phyloP scores from a whole-genome alignment of 1,140 invertebrate species.

The Lucilia sericata region DNA sequence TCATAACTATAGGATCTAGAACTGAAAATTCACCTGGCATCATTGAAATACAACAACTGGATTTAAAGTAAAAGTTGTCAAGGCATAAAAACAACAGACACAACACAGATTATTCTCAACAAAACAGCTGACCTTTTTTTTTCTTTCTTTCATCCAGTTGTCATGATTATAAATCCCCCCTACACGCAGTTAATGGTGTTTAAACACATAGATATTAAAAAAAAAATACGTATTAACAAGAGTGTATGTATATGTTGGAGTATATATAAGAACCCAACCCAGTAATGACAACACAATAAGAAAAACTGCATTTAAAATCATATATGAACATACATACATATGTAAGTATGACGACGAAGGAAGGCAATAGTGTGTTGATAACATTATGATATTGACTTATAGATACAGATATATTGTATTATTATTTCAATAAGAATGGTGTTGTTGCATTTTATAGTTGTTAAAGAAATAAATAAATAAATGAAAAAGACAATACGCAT shows the following conservation, averaged over 20 bases:
- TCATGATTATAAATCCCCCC: slow-evolving; percentile 23
- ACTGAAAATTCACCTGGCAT: background rate
- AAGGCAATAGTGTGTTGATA: background rate
- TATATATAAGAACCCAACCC: slow-evolving; percentile 17
- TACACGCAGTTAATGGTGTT: background rate
- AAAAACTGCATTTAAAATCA: background rate
- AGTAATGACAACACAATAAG: background rate
- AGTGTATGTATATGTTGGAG: background rate
- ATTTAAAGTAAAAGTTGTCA: background rate
- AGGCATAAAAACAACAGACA: background rate
- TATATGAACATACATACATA: too few species aligned
- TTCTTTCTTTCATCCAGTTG: background rate
- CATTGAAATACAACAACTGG: background rate
- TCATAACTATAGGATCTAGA: background rate
- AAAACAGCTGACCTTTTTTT: slow-evolving; percentile 6
- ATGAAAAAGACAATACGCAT: background rate
- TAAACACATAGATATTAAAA: background rate
- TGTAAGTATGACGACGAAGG: background rate
- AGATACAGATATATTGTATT: background rate
- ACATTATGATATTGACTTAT: slow-evolving; percentile 2
- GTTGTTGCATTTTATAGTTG: background rate
- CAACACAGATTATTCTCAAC: background rate
- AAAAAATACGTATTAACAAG: background rate
- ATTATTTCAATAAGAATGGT: background rate
- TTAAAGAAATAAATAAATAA: background rate